Conservation (phyloP, 2,113 vertebrate genomes). For the Callorhinus ursinus region DNA sequence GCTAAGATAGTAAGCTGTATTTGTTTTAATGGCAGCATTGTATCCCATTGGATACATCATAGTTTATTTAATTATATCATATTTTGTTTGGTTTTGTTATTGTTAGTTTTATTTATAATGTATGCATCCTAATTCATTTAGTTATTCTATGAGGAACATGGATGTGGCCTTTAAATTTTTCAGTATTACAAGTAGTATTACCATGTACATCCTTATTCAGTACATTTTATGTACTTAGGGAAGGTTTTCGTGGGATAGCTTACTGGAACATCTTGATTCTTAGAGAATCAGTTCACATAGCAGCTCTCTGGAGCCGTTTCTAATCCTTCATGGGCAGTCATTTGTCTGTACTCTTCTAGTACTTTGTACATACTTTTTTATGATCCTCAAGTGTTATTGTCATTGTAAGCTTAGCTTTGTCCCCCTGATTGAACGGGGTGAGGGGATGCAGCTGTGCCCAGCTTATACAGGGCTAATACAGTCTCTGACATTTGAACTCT, state of each 20-base stretch:
- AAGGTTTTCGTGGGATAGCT: neutral
- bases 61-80: neutral
- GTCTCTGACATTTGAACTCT: neutral
- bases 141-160: neutral
- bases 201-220: neutral
- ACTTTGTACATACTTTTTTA: neutral
- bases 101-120: neutral
- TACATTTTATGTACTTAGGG: neutral
- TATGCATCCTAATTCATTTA: neutral
- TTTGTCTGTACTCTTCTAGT: neutral
- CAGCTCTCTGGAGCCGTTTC: neutral
- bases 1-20: neutral
- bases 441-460: neutral
- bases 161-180: neutral
- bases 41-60: neutral
- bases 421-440: neutral
- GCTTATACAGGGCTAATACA: neutral
- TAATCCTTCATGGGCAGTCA: neutral
- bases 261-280: neutral
- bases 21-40: neutral
- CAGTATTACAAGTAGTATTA: neutral
- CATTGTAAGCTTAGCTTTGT: neutral
- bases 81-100: neutral
- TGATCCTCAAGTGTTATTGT: neutral
- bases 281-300: neutral